phyloP scores from a whole-genome alignment of 1,140 invertebrate species.

The Eumeta japonica region DNA sequence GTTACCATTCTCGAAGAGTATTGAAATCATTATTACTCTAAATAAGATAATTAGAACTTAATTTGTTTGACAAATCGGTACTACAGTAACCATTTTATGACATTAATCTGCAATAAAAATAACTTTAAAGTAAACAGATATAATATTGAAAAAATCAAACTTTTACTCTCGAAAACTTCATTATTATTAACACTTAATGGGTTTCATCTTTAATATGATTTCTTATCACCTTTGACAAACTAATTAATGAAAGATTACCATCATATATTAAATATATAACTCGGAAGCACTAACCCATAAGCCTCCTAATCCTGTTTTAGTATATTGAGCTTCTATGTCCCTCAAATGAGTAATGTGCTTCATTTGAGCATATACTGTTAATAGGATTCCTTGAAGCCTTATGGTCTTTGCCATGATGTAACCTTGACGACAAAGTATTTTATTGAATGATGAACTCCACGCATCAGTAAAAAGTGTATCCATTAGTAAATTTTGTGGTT shows the following conservation, averaged over 20 bases:
- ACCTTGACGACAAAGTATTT: conserved; percentile 66
- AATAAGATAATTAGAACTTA: no score
- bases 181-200: no score
- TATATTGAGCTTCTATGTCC: conserved; percentile 81
- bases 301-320: conserved; percentile 84
- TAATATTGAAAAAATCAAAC: no score
- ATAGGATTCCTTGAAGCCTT: conserved; percentile 75
- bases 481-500: conserved; percentile 80
- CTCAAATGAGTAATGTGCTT: conserved; percentile 77
- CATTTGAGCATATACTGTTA: conserved; percentile 74
- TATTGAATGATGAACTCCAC: conserved; percentile 77
- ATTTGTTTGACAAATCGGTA: no score
- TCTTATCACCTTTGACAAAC: no score
- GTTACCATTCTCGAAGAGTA: no score
- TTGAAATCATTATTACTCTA: no score
- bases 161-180: no score
- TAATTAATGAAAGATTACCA: conserved; percentile 2
- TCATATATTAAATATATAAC: conserved; percentile 3
- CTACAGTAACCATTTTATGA: no score
- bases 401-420: conserved; percentile 78
- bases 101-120: no score
- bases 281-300: conserved; percentile 68
- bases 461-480: conserved; percentile 81
- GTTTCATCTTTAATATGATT: no score
- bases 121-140: no score